These are phyloP conservation scores for Rhinatrema bivittatum DNA, from an alignment of 2,797 vertebrate species.

Conservation along the genomic window DNA sequence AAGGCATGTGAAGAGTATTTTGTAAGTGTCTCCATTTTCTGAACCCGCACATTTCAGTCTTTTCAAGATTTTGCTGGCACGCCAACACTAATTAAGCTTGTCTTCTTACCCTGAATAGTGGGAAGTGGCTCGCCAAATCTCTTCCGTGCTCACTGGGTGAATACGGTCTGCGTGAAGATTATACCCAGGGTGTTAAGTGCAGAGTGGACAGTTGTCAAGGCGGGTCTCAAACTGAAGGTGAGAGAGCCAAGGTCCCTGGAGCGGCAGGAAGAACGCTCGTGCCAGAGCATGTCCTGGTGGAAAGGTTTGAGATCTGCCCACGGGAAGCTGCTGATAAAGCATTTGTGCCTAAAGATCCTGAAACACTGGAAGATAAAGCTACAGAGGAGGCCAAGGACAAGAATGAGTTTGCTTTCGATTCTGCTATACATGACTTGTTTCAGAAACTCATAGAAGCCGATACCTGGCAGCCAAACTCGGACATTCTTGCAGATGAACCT, in stretches of 20 bases:
- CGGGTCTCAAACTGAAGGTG: conserved; percentile 42
- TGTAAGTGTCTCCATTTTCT: conserved; percentile 39
- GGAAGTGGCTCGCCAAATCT: too few species aligned
- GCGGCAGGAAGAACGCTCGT: conserved; percentile 17
- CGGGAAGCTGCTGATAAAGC: too few species aligned
- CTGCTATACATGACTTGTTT: too few species aligned
- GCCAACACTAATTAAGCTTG: conserved; percentile 15
- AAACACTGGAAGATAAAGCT: too few species aligned
- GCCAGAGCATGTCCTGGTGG: conserved; percentile 31
- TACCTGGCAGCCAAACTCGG: not conserved
- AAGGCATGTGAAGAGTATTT: conserved; percentile 20
- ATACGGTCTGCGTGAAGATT: too few species aligned
- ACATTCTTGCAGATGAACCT: not conserved
- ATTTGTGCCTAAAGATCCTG: too few species aligned
- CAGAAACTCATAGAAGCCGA: conserved; percentile 28
- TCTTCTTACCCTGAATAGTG: conserved; percentile 15
- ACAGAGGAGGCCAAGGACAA: too few species aligned
- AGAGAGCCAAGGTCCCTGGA: conserved; percentile 33
- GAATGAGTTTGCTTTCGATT: too few species aligned
- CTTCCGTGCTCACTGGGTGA: too few species aligned
- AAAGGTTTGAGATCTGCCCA: conserved; percentile 31
- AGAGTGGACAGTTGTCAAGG: too few species aligned
- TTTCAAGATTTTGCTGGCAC: conserved; percentile 1
- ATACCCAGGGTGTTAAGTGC: too few species aligned
- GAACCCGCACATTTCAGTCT: not conserved